Conservation (phyloP, 2,113 vertebrate species). For the Reinhardtius hippoglossoides region DNA sequence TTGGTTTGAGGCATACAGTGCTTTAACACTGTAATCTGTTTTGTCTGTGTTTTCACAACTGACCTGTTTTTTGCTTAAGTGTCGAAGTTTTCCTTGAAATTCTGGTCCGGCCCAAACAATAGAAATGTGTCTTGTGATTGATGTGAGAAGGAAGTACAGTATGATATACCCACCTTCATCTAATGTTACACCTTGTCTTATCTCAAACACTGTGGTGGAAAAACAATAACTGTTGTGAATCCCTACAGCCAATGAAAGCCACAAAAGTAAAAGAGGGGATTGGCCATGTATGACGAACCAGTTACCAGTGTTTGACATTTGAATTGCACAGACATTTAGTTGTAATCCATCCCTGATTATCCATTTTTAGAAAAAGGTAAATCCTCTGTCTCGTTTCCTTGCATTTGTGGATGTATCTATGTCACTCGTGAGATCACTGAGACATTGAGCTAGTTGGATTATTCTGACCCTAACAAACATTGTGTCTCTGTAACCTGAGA, state of each 20-base stretch:
- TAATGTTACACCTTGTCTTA: slow-evolving; percentile 41
- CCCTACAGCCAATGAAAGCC: slow-evolving; percentile 36
- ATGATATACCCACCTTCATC: slow-evolving; percentile 36
- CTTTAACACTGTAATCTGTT: too few relatives aligned
- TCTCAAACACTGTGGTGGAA: slow-evolving; percentile 16
- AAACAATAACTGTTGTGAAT: background rate
- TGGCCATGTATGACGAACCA: background rate
- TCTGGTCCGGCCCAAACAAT: too few relatives aligned
- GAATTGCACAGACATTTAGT: slow-evolving; percentile 14
- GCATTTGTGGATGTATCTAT: background rate
- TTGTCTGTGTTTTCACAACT: too few relatives aligned
- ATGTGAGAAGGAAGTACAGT: slow-evolving; percentile 21
- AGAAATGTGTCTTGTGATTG: background rate
- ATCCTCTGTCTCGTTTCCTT: background rate
- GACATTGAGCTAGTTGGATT: background rate
- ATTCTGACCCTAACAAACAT: slow-evolving; percentile 15
- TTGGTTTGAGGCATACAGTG: too few relatives aligned
- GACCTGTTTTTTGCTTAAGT: too few relatives aligned
- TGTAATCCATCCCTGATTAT: slow-evolving; percentile 11
- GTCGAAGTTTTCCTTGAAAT: background rate
- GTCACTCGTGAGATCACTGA: background rate
- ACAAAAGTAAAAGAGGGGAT: slow-evolving; percentile 28
- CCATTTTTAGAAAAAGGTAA: background rate
- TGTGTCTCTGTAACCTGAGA: slow-evolving; percentile 61
- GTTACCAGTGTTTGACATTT: background rate